A percentile compares a stretch with the other conserved stretches of the same genome.
phyloP scores from a whole-genome alignment of 2,888 invertebrate species.

The Trichogramma dendrolimi region DNA sequence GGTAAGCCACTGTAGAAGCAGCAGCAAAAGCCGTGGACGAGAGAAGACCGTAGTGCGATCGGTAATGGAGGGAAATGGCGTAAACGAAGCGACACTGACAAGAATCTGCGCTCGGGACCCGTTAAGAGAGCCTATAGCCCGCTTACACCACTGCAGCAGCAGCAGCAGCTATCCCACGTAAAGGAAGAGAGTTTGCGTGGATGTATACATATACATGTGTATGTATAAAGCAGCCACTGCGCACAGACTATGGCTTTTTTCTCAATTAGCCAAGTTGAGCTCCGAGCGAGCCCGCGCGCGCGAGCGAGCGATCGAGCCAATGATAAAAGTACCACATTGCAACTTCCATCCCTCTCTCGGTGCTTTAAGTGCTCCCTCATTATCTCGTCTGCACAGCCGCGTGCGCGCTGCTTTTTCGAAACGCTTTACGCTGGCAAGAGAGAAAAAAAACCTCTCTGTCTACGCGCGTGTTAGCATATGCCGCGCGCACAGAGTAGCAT shows the following conservation, averaged over 20 bases:
- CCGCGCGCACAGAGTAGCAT: neutral
- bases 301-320: conserved; percentile 29
- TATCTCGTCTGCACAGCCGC: conserved; percentile 12
- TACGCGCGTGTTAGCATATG: neutral
- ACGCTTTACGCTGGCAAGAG: no score
- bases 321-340: conserved; percentile 30
- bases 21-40: no score
- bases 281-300: conserved; percentile 5
- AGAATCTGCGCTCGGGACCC: conserved; percentile 34
- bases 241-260: conserved; percentile 32
- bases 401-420: no score
- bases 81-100: conserved; percentile 33
- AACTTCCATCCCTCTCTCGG: conserved; percentile 3
- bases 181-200: no score
- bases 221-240: neutral
- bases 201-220: no score
- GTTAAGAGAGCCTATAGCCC: conserved; percentile 34
- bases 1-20: conserved; percentile 21
- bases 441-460: neutral
- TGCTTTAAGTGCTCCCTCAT: conserved; percentile 27
- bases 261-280: conserved; percentile 39
- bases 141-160: neutral
- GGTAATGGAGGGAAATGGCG: conserved; percentile 35
- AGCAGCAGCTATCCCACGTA: conserved; percentile 10
- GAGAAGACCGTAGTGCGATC: conserved; percentile 24